Percentiles rank a stretch among this genome's conserved stretches.
These are phyloP conservation scores for Brachynemurus nebulosus DNA, from an alignment of 2,888 invertebrate genomes.

Conservation along the genomic window DNA sequence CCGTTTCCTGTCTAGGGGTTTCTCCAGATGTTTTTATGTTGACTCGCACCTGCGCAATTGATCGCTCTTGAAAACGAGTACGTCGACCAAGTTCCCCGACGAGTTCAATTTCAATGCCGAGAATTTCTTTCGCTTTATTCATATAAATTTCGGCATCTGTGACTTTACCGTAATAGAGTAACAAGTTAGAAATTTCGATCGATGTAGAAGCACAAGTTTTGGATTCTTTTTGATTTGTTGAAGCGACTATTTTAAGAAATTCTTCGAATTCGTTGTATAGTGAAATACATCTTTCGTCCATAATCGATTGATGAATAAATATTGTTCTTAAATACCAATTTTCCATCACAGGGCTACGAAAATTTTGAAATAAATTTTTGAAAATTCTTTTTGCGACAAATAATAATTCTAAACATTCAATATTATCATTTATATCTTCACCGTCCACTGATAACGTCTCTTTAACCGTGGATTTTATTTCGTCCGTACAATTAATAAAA, in stretches of 20 bases:
- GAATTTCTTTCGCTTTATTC: slow-evolving; percentile 42
- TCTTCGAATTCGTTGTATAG: slow-evolving; percentile 46
- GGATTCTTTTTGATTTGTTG: slow-evolving; percentile 31
- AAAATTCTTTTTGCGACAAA: slow-evolving; percentile 32
- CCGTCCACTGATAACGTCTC: slow-evolving; percentile 41
- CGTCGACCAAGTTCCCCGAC: slow-evolving; percentile 74
- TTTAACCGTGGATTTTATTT: slow-evolving; percentile 31
- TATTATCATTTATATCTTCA: slow-evolving; percentile 52
- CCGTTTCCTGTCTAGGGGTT: slow-evolving; percentile 32
- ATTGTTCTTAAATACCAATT: slow-evolving; percentile 69
- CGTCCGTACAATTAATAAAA: slow-evolving; percentile 33
- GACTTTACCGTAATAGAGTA: slow-evolving; percentile 59
- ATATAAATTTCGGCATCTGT: slow-evolving; percentile 55
- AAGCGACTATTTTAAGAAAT: too few species aligned
- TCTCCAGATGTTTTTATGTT: slow-evolving; percentile 46
- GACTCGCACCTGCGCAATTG: slow-evolving; percentile 71
- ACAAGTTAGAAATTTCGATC: slow-evolving; percentile 49
- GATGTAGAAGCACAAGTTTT: slow-evolving; percentile 32
- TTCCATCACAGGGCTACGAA: slow-evolving; percentile 26
- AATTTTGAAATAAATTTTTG: slow-evolving; percentile 22
- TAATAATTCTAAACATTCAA: slow-evolving; percentile 39
- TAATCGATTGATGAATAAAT: slow-evolving; percentile 56
- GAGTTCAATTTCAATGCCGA: slow-evolving; percentile 54
- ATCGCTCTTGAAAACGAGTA: slow-evolving; percentile 74
- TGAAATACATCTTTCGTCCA: slow-evolving; percentile 62